Evolutionary conservation across 2,888 invertebrate species (phyloP), one percentile per base, ranked within the genome.

Genomic region (Strigamia maritima): DNA sequence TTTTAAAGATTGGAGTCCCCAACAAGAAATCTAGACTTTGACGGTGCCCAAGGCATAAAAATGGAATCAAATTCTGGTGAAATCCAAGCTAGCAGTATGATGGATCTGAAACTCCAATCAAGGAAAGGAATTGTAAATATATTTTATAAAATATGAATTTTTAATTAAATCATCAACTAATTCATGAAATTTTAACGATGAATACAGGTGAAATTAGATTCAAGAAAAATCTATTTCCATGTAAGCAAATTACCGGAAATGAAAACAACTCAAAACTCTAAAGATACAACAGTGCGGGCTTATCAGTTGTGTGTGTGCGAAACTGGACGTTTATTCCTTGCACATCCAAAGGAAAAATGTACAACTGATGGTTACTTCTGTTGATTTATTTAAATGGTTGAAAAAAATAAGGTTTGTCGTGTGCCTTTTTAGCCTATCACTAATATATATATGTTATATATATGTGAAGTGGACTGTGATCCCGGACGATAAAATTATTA

Each of bases 301-400:
- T 85, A 83, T 80, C 96, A 97, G 86, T 87, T 97, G 81, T 97
- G 97, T 88, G 92, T 93, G 82, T 97, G 97, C 87, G 91, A 91
- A 78, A 92, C 92, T 83, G 96, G 97, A n/a, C 93, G 93, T 85
- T 88, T 97, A 80, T 97, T 97, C 86, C 89, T 96, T 78, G 94
- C 95, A 0, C 90, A 92, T 3, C 90, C 95, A 0, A 92, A 93
- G 82, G 91, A 91, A 54, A 89, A 91, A 80, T 97, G 97, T 85
- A 91, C 90, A n/a, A 90, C 92, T 76, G 89, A 90, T 81, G 90
- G 91, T 83, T 89, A 89, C 78, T 86, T 91, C 80, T 92, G 92
- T 28, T 26, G 70, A 70, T 6, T 16, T 8, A 38, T 38, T 38
- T 8, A 38, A 38, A 38, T 38, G 38, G 2, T 10, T 16, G 44